Conservation (phyloP, 2,113 vertebrate species). For the Phainopepla nitens region DNA sequence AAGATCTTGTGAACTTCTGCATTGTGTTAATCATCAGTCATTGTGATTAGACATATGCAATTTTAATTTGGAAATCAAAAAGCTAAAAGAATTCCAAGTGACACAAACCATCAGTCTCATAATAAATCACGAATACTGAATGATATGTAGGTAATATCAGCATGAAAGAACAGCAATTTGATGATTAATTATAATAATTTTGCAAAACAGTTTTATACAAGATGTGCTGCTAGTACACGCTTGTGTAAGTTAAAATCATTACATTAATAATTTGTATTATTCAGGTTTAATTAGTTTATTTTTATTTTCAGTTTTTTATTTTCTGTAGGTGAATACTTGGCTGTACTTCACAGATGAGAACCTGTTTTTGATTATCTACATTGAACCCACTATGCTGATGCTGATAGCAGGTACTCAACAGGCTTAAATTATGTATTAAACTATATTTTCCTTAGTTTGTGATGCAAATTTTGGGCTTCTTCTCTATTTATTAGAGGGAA, state of each 20-base stretch:
- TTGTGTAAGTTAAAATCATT: not conserved
- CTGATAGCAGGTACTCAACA: not conserved
- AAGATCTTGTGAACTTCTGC: not conserved
- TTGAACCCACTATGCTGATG: not conserved
- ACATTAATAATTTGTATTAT: not conserved
- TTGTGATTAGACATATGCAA: not conserved
- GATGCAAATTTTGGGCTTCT: not conserved
- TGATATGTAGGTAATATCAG: not conserved
- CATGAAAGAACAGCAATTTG: not conserved
- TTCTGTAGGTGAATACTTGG: not conserved
- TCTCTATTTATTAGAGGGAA: not conserved
- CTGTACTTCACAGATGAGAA: not conserved
- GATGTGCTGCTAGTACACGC: accelerated
- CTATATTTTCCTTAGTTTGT: not conserved
- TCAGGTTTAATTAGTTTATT: accelerated
- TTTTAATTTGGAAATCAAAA: not conserved
- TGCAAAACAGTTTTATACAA: not conserved
- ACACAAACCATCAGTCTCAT: not conserved
- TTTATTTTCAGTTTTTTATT: not conserved
- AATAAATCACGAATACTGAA: not conserved
- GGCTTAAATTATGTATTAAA: not conserved
- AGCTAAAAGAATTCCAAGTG: not conserved
- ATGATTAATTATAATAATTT: accelerated
- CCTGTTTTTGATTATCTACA: not conserved
- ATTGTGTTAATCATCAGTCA: not conserved